Conservation (phyloP, 2,888 invertebrate species). For the Branchellion lobata region DNA sequence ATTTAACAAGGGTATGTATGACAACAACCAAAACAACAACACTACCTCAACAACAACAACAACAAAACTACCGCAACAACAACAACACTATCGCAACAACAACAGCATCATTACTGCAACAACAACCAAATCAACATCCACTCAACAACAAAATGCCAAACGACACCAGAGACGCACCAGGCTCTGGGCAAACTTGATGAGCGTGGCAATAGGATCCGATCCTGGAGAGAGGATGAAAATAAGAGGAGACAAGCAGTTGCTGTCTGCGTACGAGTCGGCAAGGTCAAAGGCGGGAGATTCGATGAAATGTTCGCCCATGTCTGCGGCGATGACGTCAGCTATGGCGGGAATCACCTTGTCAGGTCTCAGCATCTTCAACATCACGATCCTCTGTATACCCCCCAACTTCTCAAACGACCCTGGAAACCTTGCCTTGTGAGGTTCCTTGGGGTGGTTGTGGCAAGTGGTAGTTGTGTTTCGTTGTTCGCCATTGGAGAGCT, state of each 20-base stretch:
- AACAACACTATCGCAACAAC: too few species aligned
- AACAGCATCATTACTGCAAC: too few species aligned
- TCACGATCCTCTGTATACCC: constrained; percentile 61
- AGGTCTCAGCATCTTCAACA: constrained; percentile 63
- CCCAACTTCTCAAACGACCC: constrained; percentile 61
- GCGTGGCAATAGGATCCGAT: constrained; percentile 63
- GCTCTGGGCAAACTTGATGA: constrained; percentile 64
- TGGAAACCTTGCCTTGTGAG: constrained; percentile 58
- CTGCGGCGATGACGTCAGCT: constrained; percentile 61
- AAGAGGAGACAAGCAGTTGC: constrained; percentile 61
- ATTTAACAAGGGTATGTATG: too few species aligned
- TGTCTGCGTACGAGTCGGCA: constrained; percentile 62
- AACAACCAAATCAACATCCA: too few species aligned
- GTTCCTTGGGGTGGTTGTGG: constrained; percentile 59
- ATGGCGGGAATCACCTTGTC: constrained; percentile 60
- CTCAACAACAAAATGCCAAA: too few species aligned
- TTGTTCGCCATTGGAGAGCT: too few species aligned
- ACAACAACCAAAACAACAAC: too few species aligned
- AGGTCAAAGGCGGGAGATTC: constrained; percentile 64
- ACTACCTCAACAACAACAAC: too few species aligned
- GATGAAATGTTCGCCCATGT: constrained; percentile 62
- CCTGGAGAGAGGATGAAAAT: constrained; percentile 64
- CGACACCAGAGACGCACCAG: not conserved
- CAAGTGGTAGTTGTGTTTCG: too few species aligned
- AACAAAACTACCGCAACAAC: too few species aligned